Conservation (phyloP, 1,140 invertebrate genomes). For the Brachionus paranguensis region DNA sequence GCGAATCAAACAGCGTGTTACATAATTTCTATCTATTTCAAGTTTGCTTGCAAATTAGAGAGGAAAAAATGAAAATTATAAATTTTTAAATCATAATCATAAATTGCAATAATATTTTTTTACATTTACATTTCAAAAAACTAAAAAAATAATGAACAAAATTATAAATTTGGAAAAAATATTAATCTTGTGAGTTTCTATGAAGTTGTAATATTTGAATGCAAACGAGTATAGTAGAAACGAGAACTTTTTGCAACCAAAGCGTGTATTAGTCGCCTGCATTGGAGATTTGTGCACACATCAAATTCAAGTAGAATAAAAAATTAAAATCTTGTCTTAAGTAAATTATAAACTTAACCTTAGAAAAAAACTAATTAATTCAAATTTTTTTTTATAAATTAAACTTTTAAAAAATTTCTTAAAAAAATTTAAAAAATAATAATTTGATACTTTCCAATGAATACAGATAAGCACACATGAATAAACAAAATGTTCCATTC, state of each 20-base stretch:
- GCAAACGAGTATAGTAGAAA: not conserved
- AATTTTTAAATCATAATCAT: not conserved
- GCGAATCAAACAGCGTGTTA: conserved; percentile 36
- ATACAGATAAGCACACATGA: too few species aligned
- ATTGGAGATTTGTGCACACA: not conserved
- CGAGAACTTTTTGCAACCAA: not conserved
- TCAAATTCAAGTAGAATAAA: not conserved
- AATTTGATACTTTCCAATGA: too few species aligned
- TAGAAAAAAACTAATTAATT: not conserved
- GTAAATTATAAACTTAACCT: not conserved
- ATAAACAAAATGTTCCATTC: too few species aligned
- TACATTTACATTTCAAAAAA: not conserved
- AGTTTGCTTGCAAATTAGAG: not conserved
- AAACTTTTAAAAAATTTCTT: too few species aligned
- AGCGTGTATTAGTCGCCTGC: not conserved
- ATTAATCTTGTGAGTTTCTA: not conserved
- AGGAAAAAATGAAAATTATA: not conserved
- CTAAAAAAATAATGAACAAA: not conserved
- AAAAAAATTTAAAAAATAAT: too few species aligned
- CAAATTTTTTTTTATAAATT: too few species aligned
- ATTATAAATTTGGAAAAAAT: not conserved
- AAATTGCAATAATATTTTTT: not conserved
- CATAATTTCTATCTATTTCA: conserved; percentile 25
- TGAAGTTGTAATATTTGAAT: not conserved
- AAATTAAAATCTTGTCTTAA: not conserved